Base-by-base conservation (phyloP, 2,797 vertebrate species). In the Hyperoplus lanceolatus region DNA sequence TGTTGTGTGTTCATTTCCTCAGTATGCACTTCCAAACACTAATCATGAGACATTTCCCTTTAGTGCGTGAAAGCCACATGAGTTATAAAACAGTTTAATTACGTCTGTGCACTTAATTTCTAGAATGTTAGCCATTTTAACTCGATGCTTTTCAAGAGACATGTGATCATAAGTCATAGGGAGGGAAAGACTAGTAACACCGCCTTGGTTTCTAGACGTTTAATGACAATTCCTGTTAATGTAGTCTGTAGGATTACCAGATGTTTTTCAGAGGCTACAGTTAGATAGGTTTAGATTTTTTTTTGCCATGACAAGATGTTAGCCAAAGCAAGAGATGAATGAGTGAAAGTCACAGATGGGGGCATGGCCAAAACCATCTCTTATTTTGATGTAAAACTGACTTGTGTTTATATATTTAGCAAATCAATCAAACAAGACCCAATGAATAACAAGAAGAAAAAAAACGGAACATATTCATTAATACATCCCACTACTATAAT, bases 11-110 rank as follows among this genome's bases (percentile, higher is more conserved):
- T 65, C 51, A 79, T 81, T 81, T 68, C 39, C 51, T 54, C 56
- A 38, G 45, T 21, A 8, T 50, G 51, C 48, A 59, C 29, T 53
- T 78, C 39, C 70, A 75, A 55, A 68, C 16, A 51, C 38, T 60
- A 10, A 64, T 80, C 60, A 45, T 57, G 50, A 84, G 62, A 61
- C 51, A 12, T 46, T 78, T 54, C 54, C 16, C 50, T 53, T 78
- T 66, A 57, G 57, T 63, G 57, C 3, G 3, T 51, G 62, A 77
- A 50, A 58, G 72, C 16, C 42, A 36, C 59, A 58, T 57, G 16
- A 45, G 42, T 21, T 72, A n/a, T 45, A 53, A 71, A 70, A 58
- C 21, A 9, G 42, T 39, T 57, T 45, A 46, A 58, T 65, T 2
- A 38, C 4, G 0, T 46, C 10, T 51, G 9, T 45, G 53, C 46